phyloP scores from a whole-genome alignment of 1,140 invertebrate species.

The Drosophila baimaii region DNA sequence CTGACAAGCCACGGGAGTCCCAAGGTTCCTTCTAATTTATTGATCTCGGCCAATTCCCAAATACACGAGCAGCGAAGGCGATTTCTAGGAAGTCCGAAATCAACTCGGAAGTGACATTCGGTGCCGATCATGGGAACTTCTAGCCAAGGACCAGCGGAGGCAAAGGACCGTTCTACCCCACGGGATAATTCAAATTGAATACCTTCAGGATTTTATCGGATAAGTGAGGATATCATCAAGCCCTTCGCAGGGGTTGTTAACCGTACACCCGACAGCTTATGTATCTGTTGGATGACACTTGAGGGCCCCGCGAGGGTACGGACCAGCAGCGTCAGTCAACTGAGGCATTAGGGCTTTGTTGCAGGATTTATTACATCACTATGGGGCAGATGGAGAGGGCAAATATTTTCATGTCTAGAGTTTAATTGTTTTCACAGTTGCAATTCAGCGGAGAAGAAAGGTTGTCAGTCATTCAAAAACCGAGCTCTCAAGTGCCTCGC shows the following conservation, averaged over 20 bases:
- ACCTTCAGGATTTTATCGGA: constrained; percentile 61
- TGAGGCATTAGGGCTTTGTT: constrained; percentile 67
- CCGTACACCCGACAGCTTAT: constrained; percentile 22
- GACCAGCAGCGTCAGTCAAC: constrained; percentile 51
- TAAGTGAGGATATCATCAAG: constrained; percentile 54
- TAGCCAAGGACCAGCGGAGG: constrained; percentile 20
- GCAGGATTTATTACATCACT: constrained; percentile 71
- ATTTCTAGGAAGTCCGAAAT: constrained; percentile 63
- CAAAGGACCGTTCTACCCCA: background rate
- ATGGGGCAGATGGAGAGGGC: constrained; percentile 39
- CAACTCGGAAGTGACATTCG: constrained; percentile 66
- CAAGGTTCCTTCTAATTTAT: constrained; percentile 59
- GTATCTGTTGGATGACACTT: constrained; percentile 64
- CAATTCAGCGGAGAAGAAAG: constrained; percentile 52
- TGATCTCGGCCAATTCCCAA: constrained; percentile 19
- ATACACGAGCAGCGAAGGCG: constrained; percentile 22
- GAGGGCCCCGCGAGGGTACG: constrained; percentile 26
- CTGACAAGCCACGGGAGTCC: constrained; percentile 42
- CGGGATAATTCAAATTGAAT: constrained; percentile 62
- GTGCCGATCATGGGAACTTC: constrained; percentile 59
- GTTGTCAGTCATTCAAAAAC: constrained; percentile 69
- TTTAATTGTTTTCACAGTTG: constrained; percentile 82
- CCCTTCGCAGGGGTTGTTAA: constrained; percentile 26
- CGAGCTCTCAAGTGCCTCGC: constrained; percentile 62
- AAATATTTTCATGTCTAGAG: constrained; percentile 76